These are phyloP conservation scores for Eurystomus gularis DNA, from an alignment of 2,113 vertebrate genomes.

Conservation along the genomic window DNA sequence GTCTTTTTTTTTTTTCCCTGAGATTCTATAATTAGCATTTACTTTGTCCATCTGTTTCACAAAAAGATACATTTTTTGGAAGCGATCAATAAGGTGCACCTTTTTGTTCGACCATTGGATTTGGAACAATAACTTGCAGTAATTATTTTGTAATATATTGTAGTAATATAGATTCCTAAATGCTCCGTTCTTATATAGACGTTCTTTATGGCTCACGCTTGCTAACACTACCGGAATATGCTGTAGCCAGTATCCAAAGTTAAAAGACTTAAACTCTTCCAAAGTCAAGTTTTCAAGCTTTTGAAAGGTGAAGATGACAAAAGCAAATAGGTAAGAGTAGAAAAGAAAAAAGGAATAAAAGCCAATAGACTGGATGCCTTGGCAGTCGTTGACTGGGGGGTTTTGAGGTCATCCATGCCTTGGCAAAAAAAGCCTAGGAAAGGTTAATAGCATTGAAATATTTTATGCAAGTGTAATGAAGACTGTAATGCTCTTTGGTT, in stretches of 20 bases:
- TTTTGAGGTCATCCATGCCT: neutral
- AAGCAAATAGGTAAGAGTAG: neutral
- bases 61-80: constrained; percentile 13
- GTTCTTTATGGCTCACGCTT: neutral
- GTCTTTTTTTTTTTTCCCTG: neutral
- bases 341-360: neutral
- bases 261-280: constrained; percentile 15
- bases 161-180: neutral
- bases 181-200: neutral
- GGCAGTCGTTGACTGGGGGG: neutral
- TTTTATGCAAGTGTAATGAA: neutral
- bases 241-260: neutral
- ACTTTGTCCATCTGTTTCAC: constrained; percentile 18
- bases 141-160: neutral
- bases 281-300: neutral
- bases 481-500: neutral
- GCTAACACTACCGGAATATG: neutral
- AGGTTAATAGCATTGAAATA: neutral
- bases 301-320: neutral
- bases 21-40: constrained; percentile 7
- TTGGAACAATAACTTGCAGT: neutral
- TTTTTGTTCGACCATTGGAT: neutral
- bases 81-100: neutral
- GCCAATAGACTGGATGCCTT: neutral
- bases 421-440: neutral